phyloP scores from a whole-genome alignment of 2,888 invertebrate genomes.

The Sussaba pulchella region DNA sequence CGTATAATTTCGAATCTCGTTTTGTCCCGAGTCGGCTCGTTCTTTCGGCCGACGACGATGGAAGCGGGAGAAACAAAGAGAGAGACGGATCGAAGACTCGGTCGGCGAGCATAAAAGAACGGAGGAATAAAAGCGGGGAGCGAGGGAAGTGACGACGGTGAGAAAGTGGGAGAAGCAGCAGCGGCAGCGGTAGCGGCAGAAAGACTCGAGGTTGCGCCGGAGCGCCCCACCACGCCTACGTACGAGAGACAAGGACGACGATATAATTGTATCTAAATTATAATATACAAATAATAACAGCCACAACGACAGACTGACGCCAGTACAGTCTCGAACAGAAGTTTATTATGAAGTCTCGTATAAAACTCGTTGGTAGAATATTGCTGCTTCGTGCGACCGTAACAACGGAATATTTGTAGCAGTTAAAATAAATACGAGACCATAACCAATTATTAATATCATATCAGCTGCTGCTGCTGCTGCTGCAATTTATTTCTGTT shows the following conservation, averaged over 20 bases:
- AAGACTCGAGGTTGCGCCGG: conserved; percentile 48
- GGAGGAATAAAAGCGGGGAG: conserved; percentile 47
- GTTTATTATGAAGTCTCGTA: conserved; percentile 5
- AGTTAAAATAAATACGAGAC: conserved; percentile 11
- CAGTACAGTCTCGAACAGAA: conserved; percentile 80
- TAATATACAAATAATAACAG: conserved; percentile 85
- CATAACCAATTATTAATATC: neutral
- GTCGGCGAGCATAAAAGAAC: conserved; percentile 48
- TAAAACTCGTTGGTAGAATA: conserved; percentile 15
- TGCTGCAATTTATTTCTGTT: neutral
- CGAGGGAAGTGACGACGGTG: conserved; percentile 49
- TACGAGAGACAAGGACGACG: conserved; percentile 77
- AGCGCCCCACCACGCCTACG: conserved; percentile 61
- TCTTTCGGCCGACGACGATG: too few species aligned
- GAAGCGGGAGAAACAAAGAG: too few species aligned
- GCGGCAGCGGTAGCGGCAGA: conserved; percentile 44
- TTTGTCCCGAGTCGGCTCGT: neutral
- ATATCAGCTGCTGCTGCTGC: neutral
- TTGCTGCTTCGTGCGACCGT: neutral
- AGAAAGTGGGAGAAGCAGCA: conserved; percentile 50
- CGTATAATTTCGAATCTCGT: conserved; percentile 58
- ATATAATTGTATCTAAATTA: conserved; percentile 84
- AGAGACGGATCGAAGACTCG: conserved; percentile 28
- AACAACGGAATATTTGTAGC: neutral
- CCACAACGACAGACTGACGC: conserved; percentile 83